These are phyloP conservation scores for Masticophis lateralis DNA, from an alignment of 2,797 vertebrate species.

Conservation along the genomic window DNA sequence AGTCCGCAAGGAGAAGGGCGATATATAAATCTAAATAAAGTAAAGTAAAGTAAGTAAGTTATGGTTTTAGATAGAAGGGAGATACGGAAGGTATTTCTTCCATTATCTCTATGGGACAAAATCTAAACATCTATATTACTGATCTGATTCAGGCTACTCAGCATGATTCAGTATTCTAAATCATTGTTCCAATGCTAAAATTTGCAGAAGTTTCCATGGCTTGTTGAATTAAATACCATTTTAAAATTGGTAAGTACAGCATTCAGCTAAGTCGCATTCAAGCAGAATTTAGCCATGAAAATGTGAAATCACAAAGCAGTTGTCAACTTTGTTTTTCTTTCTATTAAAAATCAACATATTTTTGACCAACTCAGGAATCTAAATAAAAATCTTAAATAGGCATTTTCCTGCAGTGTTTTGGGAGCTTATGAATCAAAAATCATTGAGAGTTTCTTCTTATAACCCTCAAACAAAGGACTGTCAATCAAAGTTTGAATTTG, in stretches of 20 bases:
- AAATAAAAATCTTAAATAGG: slow-evolving; percentile 28
- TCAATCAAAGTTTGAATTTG: slow-evolving; percentile 19
- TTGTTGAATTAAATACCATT: slow-evolving; percentile 24
- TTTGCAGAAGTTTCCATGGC: not conserved
- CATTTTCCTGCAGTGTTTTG: not conserved
- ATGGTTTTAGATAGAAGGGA: not conserved
- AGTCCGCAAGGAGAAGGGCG: no score
- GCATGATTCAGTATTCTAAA: not conserved
- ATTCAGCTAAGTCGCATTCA: slow-evolving; percentile 4
- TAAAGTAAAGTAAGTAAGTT: no score
- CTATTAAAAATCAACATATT: slow-evolving; percentile 27
- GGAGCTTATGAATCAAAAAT: not conserved
- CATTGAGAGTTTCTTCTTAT: not conserved
- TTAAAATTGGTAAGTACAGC: slow-evolving; percentile 15
- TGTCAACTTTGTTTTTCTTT: not conserved
- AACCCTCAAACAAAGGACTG: slow-evolving; percentile 22
- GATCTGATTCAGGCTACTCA: not conserved
- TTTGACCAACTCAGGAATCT: slow-evolving; percentile 20
- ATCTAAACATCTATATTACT: not conserved
- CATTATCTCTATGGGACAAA: not conserved
- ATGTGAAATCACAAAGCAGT: slow-evolving; percentile 9
- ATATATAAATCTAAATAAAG: no score
- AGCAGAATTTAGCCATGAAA: not conserved
- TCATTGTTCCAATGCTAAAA: slow-evolving; percentile 10
- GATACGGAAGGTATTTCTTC: not conserved